Base-by-base conservation (phyloP, 2,797 vertebrate genomes). In the Merluccius polli region DNA sequence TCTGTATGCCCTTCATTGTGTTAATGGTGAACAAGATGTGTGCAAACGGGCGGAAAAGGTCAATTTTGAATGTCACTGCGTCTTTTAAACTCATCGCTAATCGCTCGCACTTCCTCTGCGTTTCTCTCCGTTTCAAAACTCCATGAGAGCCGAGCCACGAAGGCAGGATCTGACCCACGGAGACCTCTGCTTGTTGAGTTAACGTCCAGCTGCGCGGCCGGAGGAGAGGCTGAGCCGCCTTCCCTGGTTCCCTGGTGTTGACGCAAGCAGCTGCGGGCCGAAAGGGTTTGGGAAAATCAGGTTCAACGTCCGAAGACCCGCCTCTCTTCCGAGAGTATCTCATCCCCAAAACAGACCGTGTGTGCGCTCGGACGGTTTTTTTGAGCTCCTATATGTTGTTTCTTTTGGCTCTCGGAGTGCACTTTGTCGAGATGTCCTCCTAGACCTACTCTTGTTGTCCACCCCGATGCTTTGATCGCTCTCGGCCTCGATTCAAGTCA, bases 201-300 rank as follows among this genome's bases (percentile, higher is more conserved):
- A 87, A 83, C 74, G 21, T 75, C 79, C 93, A 91, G 90, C 91
- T 92, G 91, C 87, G 91, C 80, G 21, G 81, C 33, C 74, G 63
- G 33, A 86, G 82, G 76, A 82, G 80, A 78, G 44, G 78, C 78
- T n/a, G 74, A 78, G 70, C 30, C 79, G 70, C 76, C 76, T 84
- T 77, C 75, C 27, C 12, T 30, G 18, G 67, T 69, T 65, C 59
- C 65, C 65, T 48, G 83, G 79, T 71, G 59, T 83, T 18, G 32
- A 82, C 76, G 76, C 74, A 65, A 78, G 80, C 85, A 87, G 82
- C 85, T 84, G 81, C 80, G 81, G 86, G 81, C 77, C 71, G 71
- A 63, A 0, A 73, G 73, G 81, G 77, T 75, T 82, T 29, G 65
- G 29, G 24, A 13, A 13, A 68, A 29, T 12, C 44, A 18, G 44